Conservation (phyloP, 2,797 vertebrate genomes). For the Eospalax fontanierii region DNA sequence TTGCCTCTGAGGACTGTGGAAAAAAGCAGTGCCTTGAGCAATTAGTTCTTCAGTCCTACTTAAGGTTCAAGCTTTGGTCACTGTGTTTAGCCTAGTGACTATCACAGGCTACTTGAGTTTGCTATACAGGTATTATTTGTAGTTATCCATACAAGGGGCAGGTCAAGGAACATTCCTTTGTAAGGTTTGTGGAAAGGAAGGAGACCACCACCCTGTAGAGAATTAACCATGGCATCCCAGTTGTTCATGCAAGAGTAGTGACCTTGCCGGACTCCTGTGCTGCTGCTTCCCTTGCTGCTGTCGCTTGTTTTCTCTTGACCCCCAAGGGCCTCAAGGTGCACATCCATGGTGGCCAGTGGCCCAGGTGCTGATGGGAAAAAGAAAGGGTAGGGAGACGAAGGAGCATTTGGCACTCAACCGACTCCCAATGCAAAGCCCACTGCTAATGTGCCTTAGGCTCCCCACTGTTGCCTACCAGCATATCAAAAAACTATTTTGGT, state of each 20-base stretch:
- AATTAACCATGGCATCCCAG: background rate
- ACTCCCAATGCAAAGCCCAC: background rate
- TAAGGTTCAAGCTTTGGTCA: background rate
- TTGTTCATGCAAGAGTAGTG: conserved; percentile 47
- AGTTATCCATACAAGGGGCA: background rate
- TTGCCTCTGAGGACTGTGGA: background rate
- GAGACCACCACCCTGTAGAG: background rate
- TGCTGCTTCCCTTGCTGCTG: conserved; percentile 29
- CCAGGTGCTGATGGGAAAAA: conserved; percentile 70
- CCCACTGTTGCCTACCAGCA: background rate
- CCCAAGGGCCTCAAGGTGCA: background rate
- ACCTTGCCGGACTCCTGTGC: conserved; percentile 64
- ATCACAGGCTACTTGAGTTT: background rate
- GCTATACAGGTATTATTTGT: background rate
- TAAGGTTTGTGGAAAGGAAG: conserved; percentile 10
- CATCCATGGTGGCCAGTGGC: conserved; percentile 59
- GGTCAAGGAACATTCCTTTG: background rate
- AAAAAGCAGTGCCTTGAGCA: background rate
- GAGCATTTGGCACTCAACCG: conserved; percentile 57
- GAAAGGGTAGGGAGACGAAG: background rate
- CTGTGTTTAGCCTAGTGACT: background rate
- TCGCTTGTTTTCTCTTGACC: conserved; percentile 35
- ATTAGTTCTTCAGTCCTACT: background rate
- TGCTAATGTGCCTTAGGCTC: background rate
- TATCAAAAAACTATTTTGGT: background rate